phyloP scores from a whole-genome alignment of 2,888 invertebrate genomes.

The Chydorus sphaericus region DNA sequence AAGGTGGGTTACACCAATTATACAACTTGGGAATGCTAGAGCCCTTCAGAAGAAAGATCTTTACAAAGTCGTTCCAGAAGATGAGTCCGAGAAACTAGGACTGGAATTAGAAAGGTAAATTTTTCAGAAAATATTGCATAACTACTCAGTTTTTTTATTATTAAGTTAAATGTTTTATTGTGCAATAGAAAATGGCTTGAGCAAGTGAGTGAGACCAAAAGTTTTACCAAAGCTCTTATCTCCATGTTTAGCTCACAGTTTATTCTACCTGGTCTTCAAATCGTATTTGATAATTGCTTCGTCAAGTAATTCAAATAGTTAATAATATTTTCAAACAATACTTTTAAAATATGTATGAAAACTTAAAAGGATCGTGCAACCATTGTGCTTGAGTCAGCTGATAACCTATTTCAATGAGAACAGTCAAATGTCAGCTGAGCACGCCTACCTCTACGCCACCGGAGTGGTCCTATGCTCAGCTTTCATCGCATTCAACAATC shows the following conservation, averaged over 20 bases:
- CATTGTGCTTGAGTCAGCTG: slow-evolving; percentile 47
- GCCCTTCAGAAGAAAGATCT: slow-evolving; percentile 23
- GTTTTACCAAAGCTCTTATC: background rate
- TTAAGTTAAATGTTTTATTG: no score
- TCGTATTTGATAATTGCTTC: background rate
- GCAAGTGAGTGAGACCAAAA: no score
- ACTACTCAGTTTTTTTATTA: no score
- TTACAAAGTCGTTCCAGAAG: slow-evolving; percentile 21
- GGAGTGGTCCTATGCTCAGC: slow-evolving; percentile 59
- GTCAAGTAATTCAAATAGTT: no score
- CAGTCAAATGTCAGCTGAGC: slow-evolving; percentile 32
- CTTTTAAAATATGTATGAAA: background rate
- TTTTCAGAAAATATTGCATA: no score
- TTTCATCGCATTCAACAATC: slow-evolving; percentile 60
- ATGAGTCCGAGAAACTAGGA: slow-evolving; percentile 22
- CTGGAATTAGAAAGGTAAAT: no score
- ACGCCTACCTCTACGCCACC: slow-evolving; percentile 60
- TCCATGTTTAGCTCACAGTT: background rate
- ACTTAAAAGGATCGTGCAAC: slow-evolving; percentile 43
- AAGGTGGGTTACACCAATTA: slow-evolving; percentile 24
- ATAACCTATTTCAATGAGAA: slow-evolving; percentile 47
- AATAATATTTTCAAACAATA: background rate
- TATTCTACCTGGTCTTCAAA: background rate
- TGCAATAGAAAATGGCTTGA: no score
- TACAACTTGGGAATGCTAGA: slow-evolving; percentile 23